Percentiles rank a stretch among this genome's conserved stretches.
These are phyloP conservation scores for Propsilocerus akamusi DNA, from an alignment of 1,140 invertebrate species.

Conservation along the genomic window DNA sequence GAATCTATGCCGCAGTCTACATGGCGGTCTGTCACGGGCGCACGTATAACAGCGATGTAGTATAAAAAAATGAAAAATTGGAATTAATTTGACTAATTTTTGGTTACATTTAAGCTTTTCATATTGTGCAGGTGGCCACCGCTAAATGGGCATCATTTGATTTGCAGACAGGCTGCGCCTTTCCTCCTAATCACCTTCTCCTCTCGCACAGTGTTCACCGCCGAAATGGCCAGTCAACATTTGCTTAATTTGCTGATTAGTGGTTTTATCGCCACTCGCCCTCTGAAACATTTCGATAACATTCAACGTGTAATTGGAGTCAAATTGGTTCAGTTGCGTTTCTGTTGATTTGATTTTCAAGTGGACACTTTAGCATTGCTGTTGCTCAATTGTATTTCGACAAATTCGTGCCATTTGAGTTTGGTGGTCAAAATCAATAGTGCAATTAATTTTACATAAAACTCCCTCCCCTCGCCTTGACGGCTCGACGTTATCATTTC, in stretches of 20 bases:
- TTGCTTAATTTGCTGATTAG: constrained; percentile 2
- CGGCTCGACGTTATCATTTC: too few relatives aligned
- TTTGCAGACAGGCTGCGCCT: too few relatives aligned
- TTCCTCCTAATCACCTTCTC: too few relatives aligned
- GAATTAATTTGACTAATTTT: constrained; percentile 2
- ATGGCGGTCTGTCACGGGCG: background rate
- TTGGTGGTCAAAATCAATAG: too few relatives aligned
- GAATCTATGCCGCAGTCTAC: background rate
- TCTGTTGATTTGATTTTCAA: too few relatives aligned
- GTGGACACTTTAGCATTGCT: too few relatives aligned
- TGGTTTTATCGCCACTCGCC: background rate
- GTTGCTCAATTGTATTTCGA: too few relatives aligned
- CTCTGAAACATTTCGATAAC: too few relatives aligned
- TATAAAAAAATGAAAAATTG: background rate
- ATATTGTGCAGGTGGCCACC: background rate
- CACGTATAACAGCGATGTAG: background rate
- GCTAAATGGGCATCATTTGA: background rate
- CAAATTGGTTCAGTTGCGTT: too few relatives aligned
- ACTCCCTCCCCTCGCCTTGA: too few relatives aligned
- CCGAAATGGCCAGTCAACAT: background rate
- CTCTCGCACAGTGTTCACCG: too few relatives aligned
- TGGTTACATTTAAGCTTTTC: constrained; percentile 1
- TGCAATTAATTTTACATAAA: too few relatives aligned
- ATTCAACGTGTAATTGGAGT: background rate
- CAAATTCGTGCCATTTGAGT: background rate